Base-by-base conservation (phyloP, 37 sponge, comb jelly and placozoan species). In the Eunapius fragilis region DNA sequence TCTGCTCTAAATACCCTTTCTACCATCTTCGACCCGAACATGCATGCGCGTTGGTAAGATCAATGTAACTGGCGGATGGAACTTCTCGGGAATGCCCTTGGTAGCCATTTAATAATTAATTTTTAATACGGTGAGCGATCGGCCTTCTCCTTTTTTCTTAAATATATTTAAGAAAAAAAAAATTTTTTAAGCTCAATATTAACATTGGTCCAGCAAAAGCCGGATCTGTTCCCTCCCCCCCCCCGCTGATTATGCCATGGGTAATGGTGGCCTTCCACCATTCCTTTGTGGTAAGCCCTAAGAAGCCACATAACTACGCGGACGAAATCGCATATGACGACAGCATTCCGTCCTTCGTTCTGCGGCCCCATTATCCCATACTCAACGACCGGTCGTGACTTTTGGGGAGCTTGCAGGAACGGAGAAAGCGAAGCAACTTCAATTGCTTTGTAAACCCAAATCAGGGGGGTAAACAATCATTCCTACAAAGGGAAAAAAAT, bases 371-470 rank as follows among this genome's bases (percentile, higher is more conserved):
- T 25, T 67, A 10, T 27, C 37, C 67, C 9, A 67, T 33, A 13
- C 28, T 30, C 9, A 38, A 19, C 11, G 37, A 28, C 19, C 34
- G 25, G 14, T 70, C 19, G 14, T 31, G 37, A 25, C 69, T 74
- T 0, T 25, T 31, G 13, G 11, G 0, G 31, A n/a, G 33, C 10
- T 80, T 41, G 41, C 41, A 11, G 31, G 68, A 9, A 25, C 30
- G 69, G 19, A 88, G 41, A 72, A 36, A 88, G 23, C 35, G 82
- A 17, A 75, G 88, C 0, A 88, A 72, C 58, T 58, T n/a, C n/a
- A n/a, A n/a, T n/a, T 58, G 11, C 88, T 70, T 11, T n/a, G 24
- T 0, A 88, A 76, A 67, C 88, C 88, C 88, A 88, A 82, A n/a
- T n/a, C n/a, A n/a, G n/a, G n/a, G n/a, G n/a, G n/a, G n/a, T n/a